These are phyloP conservation scores for Oryctolagus cuniculus DNA, from an alignment of 2,113 vertebrate genomes.

Conservation along the genomic window mOryCun1.1 NC_091444.1:15065001-15065500, in stretches of 20 bases:
- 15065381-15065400: conserved; percentile 61
- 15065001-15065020: background rate
- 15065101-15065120: background rate
- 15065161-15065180: background rate
- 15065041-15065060: background rate
- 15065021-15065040: background rate
- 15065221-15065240: background rate
- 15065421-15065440: conserved; percentile 61
- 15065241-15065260: background rate
- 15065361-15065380: conserved; percentile 62
- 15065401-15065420: conserved; percentile 69
- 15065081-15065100: background rate
- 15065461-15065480: conserved; percentile 32
- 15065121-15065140: background rate
- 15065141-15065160: background rate
- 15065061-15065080: background rate
- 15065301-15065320: background rate
- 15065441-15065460: conserved; percentile 58
- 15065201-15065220: background rate
- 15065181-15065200: background rate
- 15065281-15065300: conserved; percentile 35
- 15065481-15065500: background rate
- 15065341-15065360: conserved; percentile 70
- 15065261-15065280: conserved; percentile 11
- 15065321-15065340: conserved; percentile 75